Evolutionary conservation across 2,113 vertebrate genomes (phyloP), one percentile per base, ranked within the genome.

Genomic region (Melierax canorus): DNA sequence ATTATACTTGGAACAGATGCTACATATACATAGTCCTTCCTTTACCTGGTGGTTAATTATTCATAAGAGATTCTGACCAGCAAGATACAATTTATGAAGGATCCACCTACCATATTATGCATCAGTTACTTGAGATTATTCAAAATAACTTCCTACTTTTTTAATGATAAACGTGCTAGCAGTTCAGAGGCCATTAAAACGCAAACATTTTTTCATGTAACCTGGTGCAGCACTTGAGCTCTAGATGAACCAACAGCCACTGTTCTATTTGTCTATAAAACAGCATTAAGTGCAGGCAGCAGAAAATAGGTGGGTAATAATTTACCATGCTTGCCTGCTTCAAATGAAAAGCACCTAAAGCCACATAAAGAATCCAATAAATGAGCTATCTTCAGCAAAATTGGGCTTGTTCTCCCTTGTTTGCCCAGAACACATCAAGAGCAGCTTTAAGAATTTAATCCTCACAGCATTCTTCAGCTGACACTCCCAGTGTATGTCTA

Each of bases 291-390:
- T 72, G 60, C 92, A 94, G 79, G 56, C 92, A 95, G 91, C 86
- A 95, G 91, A 92, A 97, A 95, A 85, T 34, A 75, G 71, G 34
- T 72, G 39, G 90, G 43, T 97, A 96, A 97, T 96, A 64, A 96
- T 97, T 95, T 92, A 96, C 96, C 14, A 23, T 45, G 58, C 34
- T 91, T 82, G 22, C n/a, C 71, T 0, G 0, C 36, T 82, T 92
- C 43, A 82, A 64, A 81, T 72, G 66, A 58, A 72, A 46, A 75
- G 41, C 71, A 78, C 29, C 39, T 78, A 58, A 72, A 87, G 38
- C 41, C 45, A 64, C 48, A 27, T 58, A 71, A 60, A 39, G 48
- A 86, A 45, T 56, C 34, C 83, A 83, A 88, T 71, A 76, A 53
- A 63, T 82, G 16, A 87, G 55, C 34, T 58, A 22, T 64, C 43